These are phyloP conservation scores for Cardiocondyla obscurior DNA, from an alignment of 1,140 invertebrate species.

Conservation along the genomic window DNA sequence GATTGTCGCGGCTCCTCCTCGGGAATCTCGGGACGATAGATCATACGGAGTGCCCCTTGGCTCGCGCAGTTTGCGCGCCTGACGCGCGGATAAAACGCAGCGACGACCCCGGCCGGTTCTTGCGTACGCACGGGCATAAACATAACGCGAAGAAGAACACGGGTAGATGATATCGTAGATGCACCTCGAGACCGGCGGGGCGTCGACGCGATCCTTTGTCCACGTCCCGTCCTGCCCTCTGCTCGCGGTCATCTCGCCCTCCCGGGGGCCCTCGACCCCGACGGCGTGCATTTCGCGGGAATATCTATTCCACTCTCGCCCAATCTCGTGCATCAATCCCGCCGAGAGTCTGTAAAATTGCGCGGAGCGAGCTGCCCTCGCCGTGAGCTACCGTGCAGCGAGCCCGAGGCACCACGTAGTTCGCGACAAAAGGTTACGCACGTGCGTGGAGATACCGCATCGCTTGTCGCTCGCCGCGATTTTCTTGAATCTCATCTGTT, in stretches of 20 bases:
- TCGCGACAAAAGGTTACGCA: constrained; percentile 10
- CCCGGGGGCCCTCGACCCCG: constrained; percentile 55
- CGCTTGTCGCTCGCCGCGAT: background rate
- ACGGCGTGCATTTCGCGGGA: constrained; percentile 64
- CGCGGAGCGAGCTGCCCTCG: constrained; percentile 34
- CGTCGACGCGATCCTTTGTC: constrained; percentile 80
- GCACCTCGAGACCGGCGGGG: constrained; percentile 79
- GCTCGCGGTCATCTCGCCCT: constrained; percentile 49
- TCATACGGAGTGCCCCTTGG: constrained; percentile 47
- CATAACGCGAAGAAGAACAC: constrained; percentile 83
- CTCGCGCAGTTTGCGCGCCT: constrained; percentile 62
- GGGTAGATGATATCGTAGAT: constrained; percentile 81
- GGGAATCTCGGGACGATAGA: constrained; percentile 61
- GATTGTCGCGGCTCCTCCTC: background rate
- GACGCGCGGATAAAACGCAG: constrained; percentile 56
- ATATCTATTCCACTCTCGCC: constrained; percentile 34
- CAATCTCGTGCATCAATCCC: constrained; percentile 71
- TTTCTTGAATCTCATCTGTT: background rate
- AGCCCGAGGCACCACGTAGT: background rate
- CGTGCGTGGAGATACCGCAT: background rate
- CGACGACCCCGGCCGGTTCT: constrained; percentile 53
- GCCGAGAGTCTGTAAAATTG: constrained; percentile 52
- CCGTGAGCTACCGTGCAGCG: constrained; percentile 48
- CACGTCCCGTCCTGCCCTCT: constrained; percentile 64
- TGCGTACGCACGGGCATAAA: constrained; percentile 79